Evolutionary conservation across 2,888 invertebrate species (phyloP), one percentile per base, ranked within the genome.

Genomic region (Thymelicus lineola): DNA sequence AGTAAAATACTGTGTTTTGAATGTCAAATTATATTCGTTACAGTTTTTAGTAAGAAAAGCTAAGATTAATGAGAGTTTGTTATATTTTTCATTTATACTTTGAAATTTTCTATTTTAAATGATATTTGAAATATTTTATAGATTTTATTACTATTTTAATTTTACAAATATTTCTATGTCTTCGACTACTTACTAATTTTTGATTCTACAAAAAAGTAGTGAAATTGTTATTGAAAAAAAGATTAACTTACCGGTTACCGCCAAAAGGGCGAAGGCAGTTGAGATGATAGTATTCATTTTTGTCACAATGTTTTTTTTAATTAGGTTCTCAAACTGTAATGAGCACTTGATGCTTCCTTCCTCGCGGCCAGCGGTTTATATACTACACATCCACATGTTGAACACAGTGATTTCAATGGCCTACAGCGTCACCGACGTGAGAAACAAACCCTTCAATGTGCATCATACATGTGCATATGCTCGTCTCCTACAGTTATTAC

Each of bases 361-460:
- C 86, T 75, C 79, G 75, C 73, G 82, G 89, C 82, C 79, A 75
- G 83, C 88, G 78, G 85, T 84, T 93, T 93, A 88, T 88, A 93
- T 93, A 93, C 93, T 93, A 90, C 85, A 86, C 82, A 80, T 83
- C 79, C 79, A 84, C 82, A 82, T 87, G 83, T 85, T 84, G 79
- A 76, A 78, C 88, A 77, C 75, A 80, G 80, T 85, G 86, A 87
- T 91, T 92, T 91, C 89, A 92, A 91, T 90, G 85, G 87, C 74
- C 83, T 77, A 80, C 66, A 84, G 82, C 91, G 92, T 89, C 91
- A 90, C 79, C 80, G 77, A 78, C 83, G 84, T 86, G 86, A 82
- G 88, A 86, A 82, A 79, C 86, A 91, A 93, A 92, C 90, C 91
- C 86, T 69, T 62, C 75, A 73, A 58, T 58, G 48, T 50, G 15